Evolutionary conservation across 2,797 vertebrate species (phyloP).

Genomic region (Tarsius wallacei): DNA sequence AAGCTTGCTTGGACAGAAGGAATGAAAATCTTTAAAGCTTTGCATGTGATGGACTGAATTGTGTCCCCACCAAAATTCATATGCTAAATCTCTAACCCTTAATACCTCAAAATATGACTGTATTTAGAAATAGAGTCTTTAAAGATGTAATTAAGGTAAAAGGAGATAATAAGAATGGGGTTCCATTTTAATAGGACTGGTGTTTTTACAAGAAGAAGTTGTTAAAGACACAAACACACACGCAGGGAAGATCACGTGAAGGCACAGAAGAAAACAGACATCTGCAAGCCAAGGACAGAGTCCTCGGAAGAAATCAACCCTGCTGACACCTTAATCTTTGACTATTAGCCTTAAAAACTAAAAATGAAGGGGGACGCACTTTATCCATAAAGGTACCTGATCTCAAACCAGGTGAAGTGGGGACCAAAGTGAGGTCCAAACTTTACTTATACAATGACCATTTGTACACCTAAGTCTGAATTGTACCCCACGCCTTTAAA

Average conservation of each 20-base stretch:
- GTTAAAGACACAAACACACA: not conserved
- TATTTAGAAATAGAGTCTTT: not conserved
- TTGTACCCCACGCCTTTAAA: too few relatives aligned
- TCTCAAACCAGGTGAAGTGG: too few relatives aligned
- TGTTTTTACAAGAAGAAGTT: not conserved
- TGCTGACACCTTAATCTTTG: not conserved
- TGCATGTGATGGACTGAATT: too few relatives aligned
- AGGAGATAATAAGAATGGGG: not conserved
- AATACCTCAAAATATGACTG: not conserved
- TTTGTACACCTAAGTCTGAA: too few relatives aligned
- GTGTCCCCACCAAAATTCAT: not conserved
- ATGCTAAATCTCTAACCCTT: not conserved
- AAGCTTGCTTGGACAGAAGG: not conserved
- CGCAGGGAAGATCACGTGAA: not conserved
- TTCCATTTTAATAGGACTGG: not conserved
- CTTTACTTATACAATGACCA: too few relatives aligned
- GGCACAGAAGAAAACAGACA: not conserved
- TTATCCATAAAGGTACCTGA: too few relatives aligned
- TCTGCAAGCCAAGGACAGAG: not conserved
- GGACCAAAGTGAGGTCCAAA: too few relatives aligned
- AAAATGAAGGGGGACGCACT: not conserved
- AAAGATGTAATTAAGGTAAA: not conserved
- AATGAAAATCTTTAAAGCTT: not conserved
- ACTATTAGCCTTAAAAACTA: not conserved
- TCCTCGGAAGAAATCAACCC: not conserved